A percentile compares a stretch with the other conserved stretches of the same genome.
Conservation (phyloP, 2,113 vertebrate genomes). For the Astur gentilis region DNA sequence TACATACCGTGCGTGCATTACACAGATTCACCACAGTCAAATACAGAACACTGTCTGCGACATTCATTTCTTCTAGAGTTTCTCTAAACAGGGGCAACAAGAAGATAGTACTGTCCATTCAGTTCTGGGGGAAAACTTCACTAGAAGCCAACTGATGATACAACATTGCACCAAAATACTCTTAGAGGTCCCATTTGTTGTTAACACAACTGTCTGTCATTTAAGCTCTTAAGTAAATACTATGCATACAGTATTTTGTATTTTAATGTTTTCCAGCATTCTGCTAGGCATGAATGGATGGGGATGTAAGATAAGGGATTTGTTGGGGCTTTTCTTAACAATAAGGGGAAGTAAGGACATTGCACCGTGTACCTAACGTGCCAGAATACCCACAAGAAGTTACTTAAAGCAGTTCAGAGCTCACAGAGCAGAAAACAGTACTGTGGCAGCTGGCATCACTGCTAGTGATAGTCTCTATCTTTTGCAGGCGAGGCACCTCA, state of each 20-base stretch:
- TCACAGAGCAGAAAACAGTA: neutral
- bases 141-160: neutral
- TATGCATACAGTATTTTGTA: neutral
- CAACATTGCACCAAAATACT: neutral
- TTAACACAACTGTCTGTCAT: neutral
- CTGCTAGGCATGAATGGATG: neutral
- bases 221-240: neutral
- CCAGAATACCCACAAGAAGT: neutral
- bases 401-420: neutral
- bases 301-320: neutral
- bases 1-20: neutral
- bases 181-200: neutral
- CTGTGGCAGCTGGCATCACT: neutral
- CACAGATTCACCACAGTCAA: neutral
- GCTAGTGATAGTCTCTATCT: neutral
- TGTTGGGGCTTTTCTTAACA: neutral
- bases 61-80: neutral
- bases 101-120: neutral
- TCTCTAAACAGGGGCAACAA: neutral
- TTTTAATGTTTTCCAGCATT: neutral
- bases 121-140: neutral
- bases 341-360: neutral
- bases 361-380: neutral
- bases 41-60: neutral
- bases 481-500: neutral